Base-by-base conservation (phyloP, 1,140 invertebrate genomes). In the Drosophila repletoides region DNA sequence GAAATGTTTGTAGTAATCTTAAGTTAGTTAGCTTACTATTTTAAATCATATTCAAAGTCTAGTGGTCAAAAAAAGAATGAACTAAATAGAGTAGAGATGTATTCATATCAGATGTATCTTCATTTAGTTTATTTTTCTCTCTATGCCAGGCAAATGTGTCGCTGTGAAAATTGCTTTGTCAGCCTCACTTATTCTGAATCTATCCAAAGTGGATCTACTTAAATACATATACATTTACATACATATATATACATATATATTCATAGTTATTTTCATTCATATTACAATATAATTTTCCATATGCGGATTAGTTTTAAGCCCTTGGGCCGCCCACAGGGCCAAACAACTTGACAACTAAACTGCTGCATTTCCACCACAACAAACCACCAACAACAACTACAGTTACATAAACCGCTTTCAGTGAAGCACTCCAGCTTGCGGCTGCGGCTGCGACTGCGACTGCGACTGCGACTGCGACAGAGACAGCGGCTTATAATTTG, bases 271-370 rank as follows among this genome's bases (percentile, higher is more conserved):
- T 43, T 45, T 36, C 56, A 61, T 61, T 40, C 64, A 61, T 73
- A 81, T 81, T 81, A 83, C n/a, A n/a, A n/a, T 83, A 83, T 81
- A 71, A 84, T 84, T 81, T 81, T 75, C 73, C 79, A 81, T 81
- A 77, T 81, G 77, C 79, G 79, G 79, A 81, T 81, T 81, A 84
- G 79, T 55, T 69, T 59, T 84, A 73, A 81, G 79, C 74, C 48
- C 51, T 59, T 77, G 15, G 36, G 48, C 67, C 53, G 34, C 26
- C 59, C 65, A 17, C 59, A 61, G 31, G 55, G 64, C 64, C 45
- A 52, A 21, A 21, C 71, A 81, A 73, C 63, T 81, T 76, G 81
- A 43, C 73, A 73, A 58, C 72, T n/a, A 52, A 55, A 56, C 63
- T 66, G 45, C 45, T 36, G 60, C 45, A 60, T 14, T 29, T 41